These are phyloP conservation scores for Ectobius pallidus DNA, from an alignment of 2,888 invertebrate species.

Conservation along the genomic window DNA sequence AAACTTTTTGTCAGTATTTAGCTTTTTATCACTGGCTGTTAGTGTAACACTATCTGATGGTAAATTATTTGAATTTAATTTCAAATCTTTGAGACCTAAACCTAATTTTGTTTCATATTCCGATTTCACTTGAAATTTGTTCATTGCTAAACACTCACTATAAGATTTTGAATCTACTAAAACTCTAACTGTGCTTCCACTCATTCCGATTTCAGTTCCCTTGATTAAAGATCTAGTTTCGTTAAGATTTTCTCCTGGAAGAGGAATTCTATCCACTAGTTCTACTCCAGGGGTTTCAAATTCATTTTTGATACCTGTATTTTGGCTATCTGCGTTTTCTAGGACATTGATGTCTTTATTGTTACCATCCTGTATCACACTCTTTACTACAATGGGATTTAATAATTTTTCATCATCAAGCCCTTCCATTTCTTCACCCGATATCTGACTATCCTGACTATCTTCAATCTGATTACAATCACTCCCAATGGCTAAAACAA, in stretches of 20 bases:
- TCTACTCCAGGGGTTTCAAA: background rate
- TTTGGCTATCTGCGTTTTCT: background rate
- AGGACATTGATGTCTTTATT: constrained; percentile 4
- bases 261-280: background rate
- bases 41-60: too few relatives aligned
- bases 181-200: background rate
- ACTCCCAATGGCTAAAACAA: background rate
- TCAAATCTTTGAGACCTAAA: background rate
- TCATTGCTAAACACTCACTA: too few relatives aligned
- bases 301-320: constrained; percentile 6
- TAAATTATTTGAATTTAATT: background rate
- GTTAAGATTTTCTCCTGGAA: background rate
- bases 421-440: constrained; percentile 28
- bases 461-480: constrained; percentile 25
- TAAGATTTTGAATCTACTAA: constrained; percentile 4
- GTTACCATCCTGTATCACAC: constrained; percentile 15
- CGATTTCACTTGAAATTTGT: too few relatives aligned
- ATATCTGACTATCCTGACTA: constrained; percentile 33
- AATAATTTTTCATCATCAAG: background rate
- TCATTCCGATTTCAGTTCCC: background rate
- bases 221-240: background rate
- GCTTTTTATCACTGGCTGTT: too few relatives aligned
- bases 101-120: background rate
- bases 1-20: too few relatives aligned
- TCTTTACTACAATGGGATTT: background rate